Evolutionary conservation across 2,888 invertebrate genomes (phyloP), one percentile per base, ranked within the genome.

Genomic region (Linyphia triangularis): DNA sequence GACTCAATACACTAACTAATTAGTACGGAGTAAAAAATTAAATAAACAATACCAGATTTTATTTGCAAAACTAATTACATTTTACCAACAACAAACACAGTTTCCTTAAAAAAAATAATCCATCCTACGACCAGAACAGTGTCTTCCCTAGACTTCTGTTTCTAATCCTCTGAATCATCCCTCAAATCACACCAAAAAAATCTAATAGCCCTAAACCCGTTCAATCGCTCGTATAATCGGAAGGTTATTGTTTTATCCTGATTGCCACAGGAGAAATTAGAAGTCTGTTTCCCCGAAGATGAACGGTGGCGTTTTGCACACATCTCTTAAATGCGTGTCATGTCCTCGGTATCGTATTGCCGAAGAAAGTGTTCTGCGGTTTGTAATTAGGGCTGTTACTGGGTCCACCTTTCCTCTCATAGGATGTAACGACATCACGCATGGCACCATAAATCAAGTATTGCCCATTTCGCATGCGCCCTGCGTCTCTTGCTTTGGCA

Each of bases 351-450:
- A 59, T 85, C 72, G 79, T n/a, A 77, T 69, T 75, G 67, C 75
- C 51, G 57, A 75, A 37, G 73, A 77, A 85, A 85, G 85, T 85
- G 72, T 72, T 81, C 79, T 81, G 86, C 73, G 86, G 86, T 86
- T 86, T 86, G 86, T 86, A 86, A 86, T 86, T 86, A 86, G 86
- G 86, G 85, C 86, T 86, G 86, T 86, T 86, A 65, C 79, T 40
- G 79, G 79, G 63, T 79, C 79, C 86, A 86, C 86, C 81, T 86
- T 86, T 79, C 86, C 73, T 86, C 79, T 86, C 70, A 63, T 57
- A 13, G 72, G 72, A 65, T 63, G 59, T 73, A 73, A 73, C 40
- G 61, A 79, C 78, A 57, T 79, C 78, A 79, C 79, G 79, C 85
- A 73, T 67, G 51, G 33, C 65, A 40, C 30, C 72, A 81, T 86